phyloP scores from a whole-genome alignment of 2,113 vertebrate species.

The Cyrtonyx montezumae region DNA sequence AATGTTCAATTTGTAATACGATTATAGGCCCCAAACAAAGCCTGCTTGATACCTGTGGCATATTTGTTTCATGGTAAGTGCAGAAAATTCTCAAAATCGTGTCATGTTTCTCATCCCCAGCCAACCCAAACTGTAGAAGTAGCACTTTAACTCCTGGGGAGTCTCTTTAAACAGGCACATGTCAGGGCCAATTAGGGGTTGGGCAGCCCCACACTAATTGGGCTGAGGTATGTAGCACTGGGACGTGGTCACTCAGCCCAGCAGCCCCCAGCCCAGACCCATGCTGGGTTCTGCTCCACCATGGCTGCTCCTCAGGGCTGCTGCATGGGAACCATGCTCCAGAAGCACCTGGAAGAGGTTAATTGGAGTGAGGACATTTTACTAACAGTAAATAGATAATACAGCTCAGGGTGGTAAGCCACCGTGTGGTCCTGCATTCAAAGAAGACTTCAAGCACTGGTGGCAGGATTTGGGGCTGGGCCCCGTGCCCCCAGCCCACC shows the following conservation, averaged over 20 bases:
- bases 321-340: background rate
- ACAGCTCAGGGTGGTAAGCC: background rate
- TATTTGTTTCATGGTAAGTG: conserved; percentile 74
- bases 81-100: conserved; percentile 73
- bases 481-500: background rate
- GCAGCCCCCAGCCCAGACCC: conserved; percentile 69
- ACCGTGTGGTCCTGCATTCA: fast-evolving
- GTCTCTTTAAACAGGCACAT: conserved; percentile 78
- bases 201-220: conserved; percentile 74
- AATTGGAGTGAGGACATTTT: background rate
- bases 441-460: background rate
- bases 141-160: conserved; percentile 78
- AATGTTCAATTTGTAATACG: conserved; percentile 83
- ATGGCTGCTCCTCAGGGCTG: background rate
- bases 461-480: background rate
- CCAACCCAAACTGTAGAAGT: conserved; percentile 81
- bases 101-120: conserved; percentile 74
- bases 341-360: background rate
- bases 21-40: conserved; percentile 80
- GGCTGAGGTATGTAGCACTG: conserved; percentile 63
- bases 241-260: conserved; percentile 73
- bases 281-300: background rate
- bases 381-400: fast-evolving
- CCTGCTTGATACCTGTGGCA: conserved; percentile 82
- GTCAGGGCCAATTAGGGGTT: conserved; percentile 81